Base-by-base conservation (phyloP, 2,888 invertebrate species). In the Aphodius sticticus region DNA sequence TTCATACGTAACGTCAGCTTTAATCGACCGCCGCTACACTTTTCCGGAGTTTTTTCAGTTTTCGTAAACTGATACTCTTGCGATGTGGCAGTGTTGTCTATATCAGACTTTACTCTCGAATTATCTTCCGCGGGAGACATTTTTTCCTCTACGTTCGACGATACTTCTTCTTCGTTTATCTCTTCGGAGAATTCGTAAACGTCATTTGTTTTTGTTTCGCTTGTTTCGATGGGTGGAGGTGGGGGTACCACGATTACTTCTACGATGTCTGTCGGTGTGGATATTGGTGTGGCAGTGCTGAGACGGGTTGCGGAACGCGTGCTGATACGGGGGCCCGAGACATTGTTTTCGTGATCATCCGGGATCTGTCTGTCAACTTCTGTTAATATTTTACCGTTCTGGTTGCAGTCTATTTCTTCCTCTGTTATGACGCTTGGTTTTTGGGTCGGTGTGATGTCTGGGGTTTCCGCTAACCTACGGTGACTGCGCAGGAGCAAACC, bases 1-100 rank as follows among this genome's bases (percentile, higher is more conserved):
- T 97, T 97, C 92, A 97, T 95, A 6, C 96, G 92, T 80, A 97
- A 89, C 6, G 96, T 96, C 81, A 97, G 88, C 87, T 96, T 96
- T 77, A 96, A 88, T 6, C 95, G 92, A 77, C 88, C 87, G 26
- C 26, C 26, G 26, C 26, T 12, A 77, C 87, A 85, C 77, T 88
- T 88, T 76, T 86, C 86, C n/a, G 87, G 86, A 26, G 87, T 86
- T 77, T 84, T 84, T 83, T 88, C 85, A 81, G 86, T 53, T 53
- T 53, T 53, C 77, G 80, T 82, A 76, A 26, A 26, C 26, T 76
- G 26, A 26, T 26, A 69, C 3, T 69, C 26, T 26, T 26, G 74
- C 71, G 71, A 69, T 69, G 69, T 76, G 80, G 81, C 79, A 80
- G 81, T 80, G 74, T 82, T 77, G 69, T 77, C 78, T 77, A 80